phyloP scores from a whole-genome alignment of 2,888 invertebrate genomes.

The Agonum fuliginosum region DNA sequence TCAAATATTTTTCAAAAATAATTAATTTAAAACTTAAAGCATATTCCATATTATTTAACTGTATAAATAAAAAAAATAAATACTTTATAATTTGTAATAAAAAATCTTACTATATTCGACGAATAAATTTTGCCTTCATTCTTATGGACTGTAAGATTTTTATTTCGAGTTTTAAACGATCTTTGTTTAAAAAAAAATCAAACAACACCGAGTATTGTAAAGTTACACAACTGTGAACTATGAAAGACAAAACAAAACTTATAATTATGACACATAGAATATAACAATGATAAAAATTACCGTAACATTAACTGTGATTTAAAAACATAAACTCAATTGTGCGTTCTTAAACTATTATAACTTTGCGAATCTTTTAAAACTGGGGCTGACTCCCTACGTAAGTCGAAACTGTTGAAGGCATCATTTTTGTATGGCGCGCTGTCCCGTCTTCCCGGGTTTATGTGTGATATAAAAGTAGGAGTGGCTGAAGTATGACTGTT shows the following conservation, averaged over 20 bases:
- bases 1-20: constrained; percentile 40
- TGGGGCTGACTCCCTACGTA: constrained; percentile 70
- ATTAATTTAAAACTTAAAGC: constrained; percentile 44
- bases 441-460: constrained; percentile 72
- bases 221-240: constrained; percentile 29
- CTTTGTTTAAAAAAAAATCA: constrained; percentile 6
- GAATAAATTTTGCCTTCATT: constrained; percentile 14
- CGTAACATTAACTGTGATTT: constrained; percentile 37
- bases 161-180: constrained; percentile 6
- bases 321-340: constrained; percentile 63
- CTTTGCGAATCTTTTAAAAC: constrained; percentile 72
- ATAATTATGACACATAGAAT: constrained; percentile 48
- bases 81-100: constrained; percentile 23
- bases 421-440: constrained; percentile 71
- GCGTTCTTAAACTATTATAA: constrained; percentile 70
- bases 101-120: constrained; percentile 24
- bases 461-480: constrained; percentile 72
- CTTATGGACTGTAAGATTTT: constrained; percentile 44
- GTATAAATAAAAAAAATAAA: constrained; percentile 29
- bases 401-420: constrained; percentile 65
- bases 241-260: constrained; percentile 40
- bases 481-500: constrained; percentile 65
- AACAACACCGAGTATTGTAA: constrained; percentile 38
- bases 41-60: constrained; percentile 51
- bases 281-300: constrained; percentile 48